Evolutionary conservation across 2,797 vertebrate genomes (phyloP).

Genomic region (Takifugu ocellatus): DNA sequence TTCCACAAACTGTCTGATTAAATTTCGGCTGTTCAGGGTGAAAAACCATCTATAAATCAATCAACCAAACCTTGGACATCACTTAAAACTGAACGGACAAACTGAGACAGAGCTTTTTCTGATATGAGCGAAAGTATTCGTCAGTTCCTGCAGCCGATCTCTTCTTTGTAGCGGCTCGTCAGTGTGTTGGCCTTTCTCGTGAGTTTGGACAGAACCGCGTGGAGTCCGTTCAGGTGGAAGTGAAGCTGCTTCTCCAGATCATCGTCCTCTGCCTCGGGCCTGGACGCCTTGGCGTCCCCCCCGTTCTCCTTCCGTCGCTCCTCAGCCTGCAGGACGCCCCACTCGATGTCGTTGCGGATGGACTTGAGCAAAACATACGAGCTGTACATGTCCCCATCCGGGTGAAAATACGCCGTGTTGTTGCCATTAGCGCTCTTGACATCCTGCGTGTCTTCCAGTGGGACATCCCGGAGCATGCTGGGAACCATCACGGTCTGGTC

Average conservation of each 20-base stretch:
- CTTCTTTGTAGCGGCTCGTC: conserved; percentile 90
- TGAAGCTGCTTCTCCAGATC: conserved; percentile 90
- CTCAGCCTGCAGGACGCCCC: conserved; percentile 82
- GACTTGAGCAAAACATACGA: conserved; percentile 90
- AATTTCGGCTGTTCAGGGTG: too few species aligned
- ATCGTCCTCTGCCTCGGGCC: conserved; percentile 73
- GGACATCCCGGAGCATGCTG: conserved; percentile 85
- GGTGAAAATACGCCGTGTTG: conserved; percentile 68
- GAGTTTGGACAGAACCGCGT: conserved; percentile 85
- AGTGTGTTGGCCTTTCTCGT: conserved; percentile 88
- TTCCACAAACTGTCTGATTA: too few species aligned
- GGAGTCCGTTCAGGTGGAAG: conserved; percentile 87
- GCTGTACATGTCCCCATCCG: conserved; percentile 86
- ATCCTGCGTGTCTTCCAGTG: conserved; percentile 74
- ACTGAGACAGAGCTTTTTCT: too few species aligned
- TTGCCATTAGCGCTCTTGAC: conserved; percentile 37
- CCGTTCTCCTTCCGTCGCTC: conserved; percentile 72
- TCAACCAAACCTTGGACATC: too few species aligned
- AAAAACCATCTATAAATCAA: too few species aligned
- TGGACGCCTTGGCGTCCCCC: not conserved
- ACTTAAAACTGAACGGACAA: too few species aligned
- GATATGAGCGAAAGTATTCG: too few species aligned
- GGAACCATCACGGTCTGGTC: conserved; percentile 96
- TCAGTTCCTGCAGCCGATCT: conserved; percentile 86
- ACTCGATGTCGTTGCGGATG: conserved; percentile 90